Evolutionary conservation across 2,888 invertebrate species (phyloP).

Genomic region (Polydrusus cervinus): DNA sequence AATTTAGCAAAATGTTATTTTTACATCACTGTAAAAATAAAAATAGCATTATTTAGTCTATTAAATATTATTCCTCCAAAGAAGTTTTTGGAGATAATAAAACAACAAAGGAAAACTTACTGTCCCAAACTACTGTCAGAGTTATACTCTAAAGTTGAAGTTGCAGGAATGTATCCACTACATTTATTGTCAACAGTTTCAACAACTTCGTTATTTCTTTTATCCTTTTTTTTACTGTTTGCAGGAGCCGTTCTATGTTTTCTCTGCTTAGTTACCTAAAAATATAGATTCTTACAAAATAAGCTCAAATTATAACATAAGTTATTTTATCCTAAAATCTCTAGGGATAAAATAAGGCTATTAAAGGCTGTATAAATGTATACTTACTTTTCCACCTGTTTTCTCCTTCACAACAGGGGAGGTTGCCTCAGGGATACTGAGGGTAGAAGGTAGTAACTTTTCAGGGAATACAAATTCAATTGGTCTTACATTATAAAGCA

Average conservation of each 20-base stretch:
- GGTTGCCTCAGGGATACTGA: conserved; percentile 74
- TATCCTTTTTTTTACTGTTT: conserved; percentile 56
- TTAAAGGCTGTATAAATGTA: too few relatives aligned
- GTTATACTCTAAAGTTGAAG: conserved; percentile 53
- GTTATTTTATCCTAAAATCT: too few relatives aligned
- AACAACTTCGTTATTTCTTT: conserved; percentile 48
- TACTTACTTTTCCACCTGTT: conserved; percentile 77
- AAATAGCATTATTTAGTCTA: too few relatives aligned
- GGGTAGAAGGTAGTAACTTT: conserved; percentile 76
- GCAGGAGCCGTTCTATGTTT: conserved; percentile 58
- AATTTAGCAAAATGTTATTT: neutral
- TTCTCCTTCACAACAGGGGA: conserved; percentile 64
- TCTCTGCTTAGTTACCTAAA: conserved; percentile 62
- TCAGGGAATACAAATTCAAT: conserved; percentile 72
- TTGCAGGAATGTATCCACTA: conserved; percentile 58
- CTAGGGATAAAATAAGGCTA: too few relatives aligned
- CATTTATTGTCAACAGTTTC: conserved; percentile 51
- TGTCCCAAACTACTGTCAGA: conserved; percentile 51
- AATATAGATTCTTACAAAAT: neutral
- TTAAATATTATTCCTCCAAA: neutral
- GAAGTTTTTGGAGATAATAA: neutral
- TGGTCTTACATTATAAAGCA: conserved; percentile 73
- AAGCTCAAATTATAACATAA: too few relatives aligned
- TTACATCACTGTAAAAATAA: neutral
- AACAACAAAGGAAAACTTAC: conserved; percentile 11